Evolutionary conservation across 2,113 vertebrate genomes (phyloP).

Genomic region (Bucco capensis): DNA sequence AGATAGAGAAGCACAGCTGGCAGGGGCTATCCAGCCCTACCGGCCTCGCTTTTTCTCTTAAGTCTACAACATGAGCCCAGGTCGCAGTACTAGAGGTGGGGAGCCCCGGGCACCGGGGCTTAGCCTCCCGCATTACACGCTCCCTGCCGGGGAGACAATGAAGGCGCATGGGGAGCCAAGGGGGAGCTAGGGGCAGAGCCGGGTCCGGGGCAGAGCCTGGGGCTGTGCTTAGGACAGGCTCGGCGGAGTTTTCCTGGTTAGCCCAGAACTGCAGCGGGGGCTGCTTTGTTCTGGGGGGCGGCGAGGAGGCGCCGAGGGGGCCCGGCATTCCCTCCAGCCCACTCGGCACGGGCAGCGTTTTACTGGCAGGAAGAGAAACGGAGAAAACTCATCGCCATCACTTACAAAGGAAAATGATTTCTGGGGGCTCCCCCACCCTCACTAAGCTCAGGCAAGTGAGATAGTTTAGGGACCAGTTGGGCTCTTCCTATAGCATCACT

Average conservation of each 20-base stretch:
- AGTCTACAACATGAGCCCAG: fast-evolving
- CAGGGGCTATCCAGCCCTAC: not conserved
- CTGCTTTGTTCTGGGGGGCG: constrained; percentile 13
- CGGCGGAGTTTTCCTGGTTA: not conserved
- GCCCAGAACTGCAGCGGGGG: not conserved
- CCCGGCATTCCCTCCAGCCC: not conserved
- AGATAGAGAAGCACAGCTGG: not conserved
- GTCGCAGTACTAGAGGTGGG: not conserved
- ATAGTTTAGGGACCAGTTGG: not conserved
- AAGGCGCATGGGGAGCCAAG: not conserved
- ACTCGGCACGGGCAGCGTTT: not conserved
- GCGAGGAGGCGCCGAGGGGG: not conserved
- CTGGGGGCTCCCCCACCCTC: not conserved
- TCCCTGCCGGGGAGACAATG: constrained; percentile 19
- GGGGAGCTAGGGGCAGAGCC: not conserved
- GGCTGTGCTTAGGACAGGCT: not conserved
- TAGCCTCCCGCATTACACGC: not conserved
- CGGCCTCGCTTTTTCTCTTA: not conserved
- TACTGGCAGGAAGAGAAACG: not conserved
- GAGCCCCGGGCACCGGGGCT: not conserved
- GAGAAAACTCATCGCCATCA: constrained; percentile 3
- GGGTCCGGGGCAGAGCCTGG: not conserved
- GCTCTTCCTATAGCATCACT: not conserved
- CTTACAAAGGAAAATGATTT: constrained; percentile 26
- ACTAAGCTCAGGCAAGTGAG: not conserved